Conservation (phyloP, 2,888 invertebrate genomes). For the Molanna angustata region DNA sequence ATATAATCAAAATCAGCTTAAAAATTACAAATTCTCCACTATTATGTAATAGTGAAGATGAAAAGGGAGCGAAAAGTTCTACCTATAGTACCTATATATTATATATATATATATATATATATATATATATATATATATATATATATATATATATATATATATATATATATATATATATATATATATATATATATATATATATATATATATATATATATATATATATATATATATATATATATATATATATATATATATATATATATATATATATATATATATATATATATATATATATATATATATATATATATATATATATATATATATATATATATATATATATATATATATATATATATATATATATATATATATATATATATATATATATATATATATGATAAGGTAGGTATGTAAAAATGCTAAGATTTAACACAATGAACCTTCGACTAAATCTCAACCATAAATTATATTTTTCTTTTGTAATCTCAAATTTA, state of each 20-base stretch:
- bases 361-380: background rate
- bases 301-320: background rate
- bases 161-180: background rate
- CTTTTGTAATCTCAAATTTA: too few species aligned
- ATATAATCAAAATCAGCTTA: too few species aligned
- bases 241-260: background rate
- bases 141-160: background rate
- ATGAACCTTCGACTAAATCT: too few species aligned
- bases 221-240: background rate
- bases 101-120: background rate
- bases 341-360: background rate
- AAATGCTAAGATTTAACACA: too few species aligned
- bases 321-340: background rate
- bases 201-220: background rate
- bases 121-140: background rate
- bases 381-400: background rate
- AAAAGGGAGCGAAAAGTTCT: too few species aligned
- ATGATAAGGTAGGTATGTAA: too few species aligned
- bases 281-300: background rate
- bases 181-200: background rate
- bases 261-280: background rate
- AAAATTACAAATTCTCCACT: too few species aligned
- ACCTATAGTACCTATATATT: background rate
- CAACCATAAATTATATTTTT: too few species aligned
- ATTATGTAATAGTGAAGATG: too few species aligned